Base-by-base conservation (phyloP, 2,888 invertebrate species). In the Sesamia inferens region DNA sequence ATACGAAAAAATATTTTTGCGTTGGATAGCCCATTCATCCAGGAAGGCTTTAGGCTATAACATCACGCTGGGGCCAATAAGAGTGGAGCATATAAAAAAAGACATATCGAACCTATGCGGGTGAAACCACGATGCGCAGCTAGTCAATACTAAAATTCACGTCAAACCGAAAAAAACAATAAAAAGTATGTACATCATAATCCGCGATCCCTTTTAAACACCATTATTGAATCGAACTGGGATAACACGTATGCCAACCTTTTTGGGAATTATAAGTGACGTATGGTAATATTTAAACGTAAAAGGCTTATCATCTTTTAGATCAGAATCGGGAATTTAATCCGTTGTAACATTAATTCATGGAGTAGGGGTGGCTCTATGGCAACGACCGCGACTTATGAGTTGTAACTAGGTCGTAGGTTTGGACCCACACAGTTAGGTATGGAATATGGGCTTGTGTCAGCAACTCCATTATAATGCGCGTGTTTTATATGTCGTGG, bases 201-300 rank as follows among this genome's bases (percentile, higher is more conserved):
- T 54, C 76, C 48, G 16, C 22, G 19, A 61, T 47, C 71, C 47
- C n/a, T 54, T 71, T 75, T 62, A 44, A 71, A 78, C 5, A 73
- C 24, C 63, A 8, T 24, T 63, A 73, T 24, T 44, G 44, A 61
- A 78, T 79, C 61, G 61, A 78, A 62, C 22, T 13, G 22, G 65
- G 65, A 74, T 80, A 61, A 75, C 31, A 55, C 44, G 44, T 74
- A 74, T 47, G 24, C 22, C 42, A 47, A 78, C 78, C 81, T 54
- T 78, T 81, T 78, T 59, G 58, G 81, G 78, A 58, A 69, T 78
- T 61, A 77, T n/a, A 51, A 47, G 7, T 76, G 69, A 76, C 63
- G 76, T 65, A 67, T 73, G 79, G 44, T 78, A 71, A 81, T 81
- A 82, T 71, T 78, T 71, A 55, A 72, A 62, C 72, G 48, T 61